Base-by-base conservation (phyloP, 2,113 vertebrate species). In the Taurulus bubalis region DNA sequence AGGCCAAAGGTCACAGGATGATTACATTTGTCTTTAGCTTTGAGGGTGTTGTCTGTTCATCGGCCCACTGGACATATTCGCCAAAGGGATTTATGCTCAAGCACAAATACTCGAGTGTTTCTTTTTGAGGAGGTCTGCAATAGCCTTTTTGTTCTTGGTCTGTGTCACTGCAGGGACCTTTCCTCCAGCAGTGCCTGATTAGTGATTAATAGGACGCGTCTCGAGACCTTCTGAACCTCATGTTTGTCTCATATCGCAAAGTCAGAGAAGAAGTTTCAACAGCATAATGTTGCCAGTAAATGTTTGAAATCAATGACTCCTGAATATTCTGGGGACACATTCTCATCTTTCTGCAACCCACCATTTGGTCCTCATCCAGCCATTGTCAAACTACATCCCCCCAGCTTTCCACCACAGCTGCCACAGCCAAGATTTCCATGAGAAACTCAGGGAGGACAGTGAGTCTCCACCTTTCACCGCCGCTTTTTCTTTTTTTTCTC, bases 291-390 rank as follows among this genome's bases (percentile, higher is more conserved):
- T 77, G 45, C 65, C 73, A 85, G 68, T 77, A 71, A 83, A 79
- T 56, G 82, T 45, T 45, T 83, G 3, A 82, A 79, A 87, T 82
- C 67, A 67, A 10, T 77, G 64, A 76, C 34, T 84, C 24, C 34
- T 56, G 22, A 73, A 53, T 85, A 76, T 85, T 79, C 85, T 85
- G 9, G 59, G 80, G 79, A 89, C 14, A 28, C 45, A 83, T 88
- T 84, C 72, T 85, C 84, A 67, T 82, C 82, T 84, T 79, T 84
- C 62, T 80, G 40, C 79, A 87, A 72, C 82, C 75, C 73, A 58
- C 47, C 74, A 80, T 82, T 85, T 84, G 80, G 70, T 82, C 69
- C 20, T 36, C 11, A 26, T 79, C 68, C 88, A 88, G 70, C 56
- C 69, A 56, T 82, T 80, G 68, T 20, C 58, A 80, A 86, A 82